Conservation (phyloP, 2,888 invertebrate genomes). For the Metellina segmentata region DNA sequence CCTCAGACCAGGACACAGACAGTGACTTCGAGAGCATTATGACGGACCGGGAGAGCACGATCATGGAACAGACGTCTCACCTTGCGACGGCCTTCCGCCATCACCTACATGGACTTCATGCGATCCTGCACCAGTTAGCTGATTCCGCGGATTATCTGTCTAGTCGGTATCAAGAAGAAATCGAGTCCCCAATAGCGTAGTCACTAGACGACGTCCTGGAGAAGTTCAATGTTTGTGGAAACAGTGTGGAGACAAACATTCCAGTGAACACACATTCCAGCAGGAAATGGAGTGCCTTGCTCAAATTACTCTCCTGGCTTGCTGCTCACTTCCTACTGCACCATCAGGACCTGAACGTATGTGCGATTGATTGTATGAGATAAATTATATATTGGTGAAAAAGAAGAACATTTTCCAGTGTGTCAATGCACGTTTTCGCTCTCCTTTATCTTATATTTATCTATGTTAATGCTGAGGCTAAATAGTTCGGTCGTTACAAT, state of each 20-base stretch:
- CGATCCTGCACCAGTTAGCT: slow-evolving; percentile 80
- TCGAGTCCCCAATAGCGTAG: slow-evolving; percentile 77
- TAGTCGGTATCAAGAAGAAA: slow-evolving; percentile 80
- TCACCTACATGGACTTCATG: slow-evolving; percentile 80
- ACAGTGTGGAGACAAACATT: background rate
- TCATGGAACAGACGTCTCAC: slow-evolving; percentile 78
- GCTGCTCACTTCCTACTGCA: background rate
- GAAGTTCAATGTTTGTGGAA: slow-evolving; percentile 4
- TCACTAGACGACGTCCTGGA: background rate
- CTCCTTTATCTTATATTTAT: too few species aligned
- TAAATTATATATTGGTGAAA: background rate
- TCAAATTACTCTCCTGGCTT: background rate
- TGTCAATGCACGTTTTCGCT: background rate
- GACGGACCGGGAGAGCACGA: slow-evolving; percentile 77
- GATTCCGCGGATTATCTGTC: slow-evolving; percentile 81
- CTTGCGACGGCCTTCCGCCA: slow-evolving; percentile 80
- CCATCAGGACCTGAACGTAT: background rate
- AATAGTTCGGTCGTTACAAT: too few species aligned
- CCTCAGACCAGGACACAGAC: slow-evolving; percentile 78
- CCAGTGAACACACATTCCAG: background rate
- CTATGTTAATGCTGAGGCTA: too few species aligned
- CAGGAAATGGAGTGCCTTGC: background rate
- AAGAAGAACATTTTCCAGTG: background rate
- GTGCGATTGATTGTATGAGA: background rate
- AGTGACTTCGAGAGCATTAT: slow-evolving; percentile 78